These are phyloP conservation scores for Oreochromis niloticus DNA, from an alignment of 2,113 vertebrate genomes.

Conservation along the genomic window DNA sequence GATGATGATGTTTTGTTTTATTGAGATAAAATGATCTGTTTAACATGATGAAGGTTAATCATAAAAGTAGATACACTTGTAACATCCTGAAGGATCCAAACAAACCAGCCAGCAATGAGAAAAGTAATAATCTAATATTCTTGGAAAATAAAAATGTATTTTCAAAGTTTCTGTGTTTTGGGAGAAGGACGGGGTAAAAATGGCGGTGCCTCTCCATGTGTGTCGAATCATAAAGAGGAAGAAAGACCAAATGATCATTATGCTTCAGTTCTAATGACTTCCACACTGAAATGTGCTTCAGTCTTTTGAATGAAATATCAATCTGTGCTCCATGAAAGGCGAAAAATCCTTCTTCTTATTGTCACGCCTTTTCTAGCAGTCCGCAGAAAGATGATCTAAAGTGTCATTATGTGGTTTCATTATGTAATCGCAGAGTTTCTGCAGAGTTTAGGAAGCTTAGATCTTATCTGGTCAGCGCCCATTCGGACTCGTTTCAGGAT, in stretches of 20 bases:
- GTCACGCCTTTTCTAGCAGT: not conserved
- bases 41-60: not conserved
- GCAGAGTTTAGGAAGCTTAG: not conserved
- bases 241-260: not conserved
- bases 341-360: not conserved
- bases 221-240: not conserved
- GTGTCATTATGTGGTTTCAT: not conserved
- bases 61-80: not conserved
- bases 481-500: not conserved
- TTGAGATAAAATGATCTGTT: not conserved
- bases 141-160: not conserved
- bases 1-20: not conserved
- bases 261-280: not conserved
- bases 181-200: too few species aligned
- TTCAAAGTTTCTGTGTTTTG: not conserved
- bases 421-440: not conserved
- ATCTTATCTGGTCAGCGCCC: not conserved
- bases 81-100: not conserved
- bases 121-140: not conserved
- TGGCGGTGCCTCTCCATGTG: not conserved
- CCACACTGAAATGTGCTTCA: not conserved
- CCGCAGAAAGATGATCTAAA: not conserved
- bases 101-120: not conserved
- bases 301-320: not conserved
- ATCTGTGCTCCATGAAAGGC: not conserved